Base-by-base conservation (phyloP, 2,797 vertebrate genomes). In the Spatula versicolor region DNA sequence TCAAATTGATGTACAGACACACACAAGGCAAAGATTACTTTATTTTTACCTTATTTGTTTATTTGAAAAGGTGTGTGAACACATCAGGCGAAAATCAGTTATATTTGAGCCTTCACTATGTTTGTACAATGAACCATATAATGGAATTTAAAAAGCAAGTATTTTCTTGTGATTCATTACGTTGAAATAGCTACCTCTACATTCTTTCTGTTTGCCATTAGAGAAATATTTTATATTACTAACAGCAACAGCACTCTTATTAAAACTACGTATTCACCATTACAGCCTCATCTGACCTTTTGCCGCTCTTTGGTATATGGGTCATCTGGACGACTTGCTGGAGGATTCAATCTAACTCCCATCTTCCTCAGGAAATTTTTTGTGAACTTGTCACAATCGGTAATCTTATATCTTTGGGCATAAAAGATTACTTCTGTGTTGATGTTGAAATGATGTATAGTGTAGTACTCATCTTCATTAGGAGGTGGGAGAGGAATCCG, bases 371-470 rank as follows among this genome's bases (percentile, higher is more conserved):
- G 96, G 85, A 99, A 99, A 76, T 98, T 98, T 92, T 92, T 98
- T 56, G 99, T 99, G 89, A 99, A 99, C 30, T 88, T 41, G 97
- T 99, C 99, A 95, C 99, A 99, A 86, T 98, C 94, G 79, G 98
- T 98, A 95, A 99, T 97, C 45, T 93, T 99, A 71, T 99, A 99
- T 23, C 58, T 98, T 91, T 97, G 98, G 25, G 98, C 98, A 96
- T 99, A 98, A 84, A 99, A 93, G 90, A 96, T 96, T 76, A 99
- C 79, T 84, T 99, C 97, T 92, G 91, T 98, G 97, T 98, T 97
- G 91, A 99, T 94, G 96, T 99, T 99, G 96, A 99, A 99, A 96
- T 99, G 81, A 92, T 98, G 96, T 58, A 99, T 50, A 31, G 97
- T 98, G 97, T 99, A 99, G 98, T 98, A 99, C 85, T 97, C 95